A percentile compares a stretch with the other conserved stretches of the same genome.
Conservation (phyloP, 2,888 invertebrate species). For the Cephus nigrinus region DNA sequence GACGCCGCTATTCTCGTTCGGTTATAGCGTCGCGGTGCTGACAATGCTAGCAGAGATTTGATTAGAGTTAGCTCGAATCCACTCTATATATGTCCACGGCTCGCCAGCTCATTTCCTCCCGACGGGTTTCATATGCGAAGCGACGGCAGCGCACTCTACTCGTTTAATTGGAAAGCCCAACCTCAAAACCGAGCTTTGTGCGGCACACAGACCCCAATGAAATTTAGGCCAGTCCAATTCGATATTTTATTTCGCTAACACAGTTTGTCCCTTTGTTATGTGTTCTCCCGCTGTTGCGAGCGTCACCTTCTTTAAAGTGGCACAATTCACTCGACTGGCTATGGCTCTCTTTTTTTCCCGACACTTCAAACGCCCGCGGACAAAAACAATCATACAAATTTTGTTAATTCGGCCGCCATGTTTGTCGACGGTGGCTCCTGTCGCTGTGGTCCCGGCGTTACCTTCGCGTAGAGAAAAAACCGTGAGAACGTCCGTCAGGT, state of each 20-base stretch:
- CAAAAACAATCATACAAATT: background rate
- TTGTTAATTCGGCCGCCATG: background rate
- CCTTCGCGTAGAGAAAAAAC: background rate
- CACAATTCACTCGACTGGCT: background rate
- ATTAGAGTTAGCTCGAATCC: constrained; percentile 25
- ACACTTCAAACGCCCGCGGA: background rate
- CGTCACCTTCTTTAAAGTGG: background rate
- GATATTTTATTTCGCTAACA: background rate
- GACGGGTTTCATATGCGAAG: constrained; percentile 12
- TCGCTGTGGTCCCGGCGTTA: background rate
- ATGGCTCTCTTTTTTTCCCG: background rate
- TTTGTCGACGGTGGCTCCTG: background rate
- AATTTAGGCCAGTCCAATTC: constrained; percentile 22
- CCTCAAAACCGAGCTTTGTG: constrained; percentile 25
- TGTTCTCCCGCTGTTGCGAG: background rate
- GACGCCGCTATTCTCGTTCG: background rate
- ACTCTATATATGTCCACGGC: background rate
- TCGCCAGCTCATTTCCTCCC: constrained; percentile 26
- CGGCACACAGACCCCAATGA: constrained; percentile 25
- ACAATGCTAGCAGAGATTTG: constrained; percentile 25
- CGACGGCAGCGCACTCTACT: constrained; percentile 18
- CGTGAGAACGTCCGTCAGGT: background rate
- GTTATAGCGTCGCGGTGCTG: background rate
- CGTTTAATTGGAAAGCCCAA: constrained; percentile 34
- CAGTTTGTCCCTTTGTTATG: background rate